Evolutionary conservation across 2,113 vertebrate genomes (phyloP), one percentile per base, ranked within the genome.

Genomic region (Seriola quinqueradiata): DNA sequence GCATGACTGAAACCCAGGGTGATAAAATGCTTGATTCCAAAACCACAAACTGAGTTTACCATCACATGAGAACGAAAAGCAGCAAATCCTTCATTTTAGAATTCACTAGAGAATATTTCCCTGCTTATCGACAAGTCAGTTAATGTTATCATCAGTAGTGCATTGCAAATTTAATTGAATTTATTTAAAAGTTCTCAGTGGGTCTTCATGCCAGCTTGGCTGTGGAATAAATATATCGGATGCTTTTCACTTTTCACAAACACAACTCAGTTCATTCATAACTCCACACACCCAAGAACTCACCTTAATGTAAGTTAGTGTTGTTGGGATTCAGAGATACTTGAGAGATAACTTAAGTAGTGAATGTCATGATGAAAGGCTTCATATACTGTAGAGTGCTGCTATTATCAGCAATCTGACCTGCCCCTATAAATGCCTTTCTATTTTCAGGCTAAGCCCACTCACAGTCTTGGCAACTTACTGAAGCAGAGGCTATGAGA

Each of bases 371-470:
- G 54, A 72, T 28, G 58, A 82, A 79, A 79, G 81, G 48, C 44
- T 80, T 79, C 55, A 82, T 79, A 58, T 78, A 78, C 79, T 83
- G 79, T 38, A 38, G 59, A 87, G 69, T 74, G 75, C 52, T 80
- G 89, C 89, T 90, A 75, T 91, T 92, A 86, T 91, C 83, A 87
- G 86, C 61, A 86, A 83, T 70, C 76, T 86, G 90, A 88, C 87
- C 90, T 80, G 68, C 70, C 58, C 66, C 66, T 70, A 36, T 76
- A 80, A 88, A 91, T 14, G 46, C 52, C 48, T 67, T 84, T 84
- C 87, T 92, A 89, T 90, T 89, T 92, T 74, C 75, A 90, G 83
- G 21, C 79, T 74, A 52, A 72, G 91, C 89, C 90, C 89, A 92
- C 90, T 86, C 84, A 81, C 77, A 75, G 84, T 82, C 83, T 92